A percentile compares a stretch with the other conserved stretches of the same genome.
Conservation (phyloP, 1,140 invertebrate genomes). For the Chlorops oryzae region DNA sequence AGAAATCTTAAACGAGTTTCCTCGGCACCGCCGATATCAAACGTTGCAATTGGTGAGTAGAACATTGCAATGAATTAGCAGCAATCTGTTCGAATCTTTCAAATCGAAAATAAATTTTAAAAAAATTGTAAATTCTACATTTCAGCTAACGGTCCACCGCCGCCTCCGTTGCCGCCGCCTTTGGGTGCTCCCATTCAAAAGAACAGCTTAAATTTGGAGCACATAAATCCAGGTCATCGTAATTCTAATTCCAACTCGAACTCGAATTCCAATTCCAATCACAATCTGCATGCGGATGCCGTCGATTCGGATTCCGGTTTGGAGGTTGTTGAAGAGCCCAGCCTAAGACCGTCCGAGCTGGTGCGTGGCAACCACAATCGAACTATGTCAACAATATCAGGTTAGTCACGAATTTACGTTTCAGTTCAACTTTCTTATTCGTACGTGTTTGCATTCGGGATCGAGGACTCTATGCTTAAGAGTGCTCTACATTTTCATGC, state of each 20-base stretch:
- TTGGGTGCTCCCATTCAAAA: conserved; percentile 43
- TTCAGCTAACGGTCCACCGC: conserved; percentile 51
- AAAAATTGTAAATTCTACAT: background rate
- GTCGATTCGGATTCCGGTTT: conserved; percentile 46
- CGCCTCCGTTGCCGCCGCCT: conserved; percentile 58
- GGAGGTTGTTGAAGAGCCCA: conserved; percentile 57
- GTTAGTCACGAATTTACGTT: too few species aligned
- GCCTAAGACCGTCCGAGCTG: conserved; percentile 56
- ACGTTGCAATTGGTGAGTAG: conserved; percentile 33
- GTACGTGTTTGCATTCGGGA: too few species aligned
- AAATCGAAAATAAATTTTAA: background rate
- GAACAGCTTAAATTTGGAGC: conserved; percentile 18
- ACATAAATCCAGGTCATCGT: background rate
- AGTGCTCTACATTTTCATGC: too few species aligned
- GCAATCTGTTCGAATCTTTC: conserved; percentile 1
- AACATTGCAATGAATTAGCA: too few species aligned
- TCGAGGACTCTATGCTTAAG: too few species aligned
- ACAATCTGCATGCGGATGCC: conserved; percentile 18
- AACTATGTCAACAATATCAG: conserved; percentile 48
- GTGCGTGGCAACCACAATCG: conserved; percentile 50
- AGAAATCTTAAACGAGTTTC: conserved; percentile 49
- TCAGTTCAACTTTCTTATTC: too few species aligned
- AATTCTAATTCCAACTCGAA: conserved; percentile 5
- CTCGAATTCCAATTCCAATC: conserved; percentile 10
- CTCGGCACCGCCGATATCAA: conserved; percentile 50